phyloP scores from a whole-genome alignment of 2,113 vertebrate genomes.

The Chrysochloris asiatica region DNA sequence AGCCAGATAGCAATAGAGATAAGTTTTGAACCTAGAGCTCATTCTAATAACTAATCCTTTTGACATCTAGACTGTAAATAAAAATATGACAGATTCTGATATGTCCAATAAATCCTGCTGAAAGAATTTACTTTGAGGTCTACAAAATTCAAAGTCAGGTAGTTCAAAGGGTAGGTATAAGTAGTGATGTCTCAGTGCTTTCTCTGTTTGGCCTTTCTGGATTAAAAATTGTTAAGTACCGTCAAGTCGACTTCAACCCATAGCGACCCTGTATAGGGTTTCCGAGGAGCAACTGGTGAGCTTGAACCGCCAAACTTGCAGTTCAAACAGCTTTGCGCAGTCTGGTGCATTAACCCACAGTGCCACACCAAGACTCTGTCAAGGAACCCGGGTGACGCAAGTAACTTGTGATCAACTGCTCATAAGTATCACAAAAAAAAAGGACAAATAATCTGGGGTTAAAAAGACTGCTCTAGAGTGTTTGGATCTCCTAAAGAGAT shows the following conservation, averaged over 20 bases:
- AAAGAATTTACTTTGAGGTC: neutral
- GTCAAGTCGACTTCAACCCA: no score
- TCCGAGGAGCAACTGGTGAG: no score
- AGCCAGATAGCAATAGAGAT: neutral
- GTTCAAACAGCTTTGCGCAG: no score
- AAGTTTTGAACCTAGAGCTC: neutral
- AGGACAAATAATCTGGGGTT: neutral
- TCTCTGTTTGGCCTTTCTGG: neutral
- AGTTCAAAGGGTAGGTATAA: neutral
- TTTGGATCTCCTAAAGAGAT: neutral
- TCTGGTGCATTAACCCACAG: no score
- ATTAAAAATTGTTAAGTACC: constrained; percentile 31
- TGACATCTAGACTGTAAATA: neutral
- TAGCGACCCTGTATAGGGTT: no score
- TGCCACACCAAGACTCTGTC: neutral
- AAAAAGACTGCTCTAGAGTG: neutral
- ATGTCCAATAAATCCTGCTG: neutral
- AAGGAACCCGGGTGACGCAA: neutral
- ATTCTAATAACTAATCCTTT: neutral
- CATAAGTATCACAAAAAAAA: neutral
- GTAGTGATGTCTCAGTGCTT: neutral
- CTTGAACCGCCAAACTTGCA: no score
- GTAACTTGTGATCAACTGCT: neutral
- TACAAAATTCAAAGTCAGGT: constrained; percentile 29
- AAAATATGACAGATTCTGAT: neutral